These are phyloP conservation scores for Sturnus vulgaris DNA, from an alignment of 2,113 vertebrate genomes.

Conservation along the genomic window DNA sequence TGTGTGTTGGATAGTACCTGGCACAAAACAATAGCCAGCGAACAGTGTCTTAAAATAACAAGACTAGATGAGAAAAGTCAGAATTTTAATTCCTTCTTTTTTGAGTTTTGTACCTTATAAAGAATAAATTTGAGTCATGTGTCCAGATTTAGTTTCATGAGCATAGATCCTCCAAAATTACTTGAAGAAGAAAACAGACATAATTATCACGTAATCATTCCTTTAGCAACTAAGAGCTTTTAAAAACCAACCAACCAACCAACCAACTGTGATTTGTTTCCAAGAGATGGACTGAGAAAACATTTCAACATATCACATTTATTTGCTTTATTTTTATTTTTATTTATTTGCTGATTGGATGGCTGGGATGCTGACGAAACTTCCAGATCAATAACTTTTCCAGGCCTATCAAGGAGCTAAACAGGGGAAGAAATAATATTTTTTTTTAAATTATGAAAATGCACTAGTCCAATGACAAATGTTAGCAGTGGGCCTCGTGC, in stretches of 20 bases:
- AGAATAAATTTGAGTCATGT: neutral
- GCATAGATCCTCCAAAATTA: neutral
- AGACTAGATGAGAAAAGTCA: neutral
- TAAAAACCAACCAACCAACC: neutral
- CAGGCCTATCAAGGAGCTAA: neutral
- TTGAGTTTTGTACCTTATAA: neutral
- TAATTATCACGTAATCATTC: neutral
- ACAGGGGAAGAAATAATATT: neutral
- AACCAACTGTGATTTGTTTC: neutral
- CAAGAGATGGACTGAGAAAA: neutral
- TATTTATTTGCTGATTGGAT: neutral
- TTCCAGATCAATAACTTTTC: neutral
- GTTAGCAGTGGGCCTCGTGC: rapidly evolving
- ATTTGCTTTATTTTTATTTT: no score
- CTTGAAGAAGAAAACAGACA: neutral
- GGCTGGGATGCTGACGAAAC: neutral
- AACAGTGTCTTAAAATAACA: neutral
- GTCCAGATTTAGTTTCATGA: neutral
- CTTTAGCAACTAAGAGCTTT: neutral
- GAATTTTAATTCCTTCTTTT: neutral
- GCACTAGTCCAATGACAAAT: neutral
- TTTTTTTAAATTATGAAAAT: neutral
- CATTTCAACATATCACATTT: neutral
- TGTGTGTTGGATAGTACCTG: neutral
- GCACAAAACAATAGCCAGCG: neutral